Base-by-base conservation (phyloP, 2,888 invertebrate species). In the Polylopha cassiicola region DNA sequence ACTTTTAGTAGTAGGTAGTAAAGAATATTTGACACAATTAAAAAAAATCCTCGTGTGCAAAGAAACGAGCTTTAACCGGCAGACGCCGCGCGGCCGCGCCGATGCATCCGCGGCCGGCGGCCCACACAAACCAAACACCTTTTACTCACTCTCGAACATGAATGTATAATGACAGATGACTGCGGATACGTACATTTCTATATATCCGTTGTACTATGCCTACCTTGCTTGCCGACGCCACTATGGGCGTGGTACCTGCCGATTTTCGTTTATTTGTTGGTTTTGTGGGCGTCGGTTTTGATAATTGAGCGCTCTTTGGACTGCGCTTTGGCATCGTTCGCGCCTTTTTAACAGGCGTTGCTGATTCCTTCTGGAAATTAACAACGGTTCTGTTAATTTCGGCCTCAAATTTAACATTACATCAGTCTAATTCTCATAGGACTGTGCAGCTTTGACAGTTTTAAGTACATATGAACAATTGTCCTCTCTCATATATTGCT, bases 121-220 rank as follows among this genome's bases (percentile, higher is more conserved):
- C 7, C 28, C 6, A 6, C 16, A 42, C 20, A 39, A 32, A 29
- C 16, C 46, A 39, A 43, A 43, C 44, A 44, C 41, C 39, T 46
- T 44, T 47, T 58, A 62, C 60, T 63, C 68, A 67, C 66, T 61
- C 62, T 56, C 57, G 49, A 51, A 68, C 67, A 68, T 66, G 78
- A 71, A 73, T 73, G 76, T 78, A 73, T 53, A 66, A 73, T 78
- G 73, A 62, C 62, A 61, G 81, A 71, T 77, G 76, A 70, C 68
- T 55, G 77, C 74, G 65, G 81, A 80, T 86, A 87, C 86, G 86
- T 86, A 87, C 86, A 80, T 86, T 75, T 86, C 80, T 84, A 86
- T 87, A 87, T 71, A 87, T 87, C 86, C 86, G 84, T 69, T 77
- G 85, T 70, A 86, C 86, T 76, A 87, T 86, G 86, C 86, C 86